A percentile compares a stretch with the other conserved stretches of the same genome.
Evolutionary conservation across 1,140 invertebrate genomes (phyloP).

Genomic region (Lordiphosa collinella): DNA sequence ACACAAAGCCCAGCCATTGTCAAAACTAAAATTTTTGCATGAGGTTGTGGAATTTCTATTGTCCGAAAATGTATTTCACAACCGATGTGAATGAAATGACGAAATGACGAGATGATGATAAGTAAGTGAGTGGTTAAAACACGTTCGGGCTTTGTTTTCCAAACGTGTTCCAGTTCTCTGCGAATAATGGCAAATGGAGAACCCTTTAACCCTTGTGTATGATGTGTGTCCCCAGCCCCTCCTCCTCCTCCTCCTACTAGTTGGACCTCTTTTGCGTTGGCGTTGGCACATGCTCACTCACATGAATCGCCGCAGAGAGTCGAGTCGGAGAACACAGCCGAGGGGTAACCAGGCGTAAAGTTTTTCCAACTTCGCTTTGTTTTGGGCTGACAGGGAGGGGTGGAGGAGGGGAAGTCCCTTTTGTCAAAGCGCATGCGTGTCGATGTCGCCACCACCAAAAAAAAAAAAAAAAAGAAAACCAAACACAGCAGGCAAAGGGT

Average conservation of each 20-base stretch:
- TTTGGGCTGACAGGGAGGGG: conserved; percentile 21
- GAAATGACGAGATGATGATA: conserved; percentile 17
- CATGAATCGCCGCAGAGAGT: conserved; percentile 50
- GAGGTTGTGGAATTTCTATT: conserved; percentile 35
- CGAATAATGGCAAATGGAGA: conserved; percentile 34
- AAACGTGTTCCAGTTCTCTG: neutral
- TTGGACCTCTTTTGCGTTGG: conserved; percentile 19
- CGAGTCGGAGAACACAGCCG: conserved; percentile 25
- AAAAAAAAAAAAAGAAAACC: conserved; percentile 13
- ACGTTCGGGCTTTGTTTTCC: conserved; percentile 15
- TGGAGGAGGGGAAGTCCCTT: conserved; percentile 17
- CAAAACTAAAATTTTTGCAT: neutral
- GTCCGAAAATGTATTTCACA: conserved; percentile 17
- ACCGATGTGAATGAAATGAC: neutral
- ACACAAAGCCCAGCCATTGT: conserved; percentile 34
- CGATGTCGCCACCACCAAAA: conserved; percentile 63
- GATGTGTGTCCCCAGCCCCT: no score
- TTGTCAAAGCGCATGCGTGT: conserved; percentile 64
- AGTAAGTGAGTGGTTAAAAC: conserved; percentile 39
- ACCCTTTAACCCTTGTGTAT: conserved; percentile 36
- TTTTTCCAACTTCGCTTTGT: conserved; percentile 59
- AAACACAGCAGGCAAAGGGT: conserved; percentile 22
- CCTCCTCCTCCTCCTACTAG: no score
- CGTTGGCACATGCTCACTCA: conserved; percentile 61
- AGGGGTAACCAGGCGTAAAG: conserved; percentile 61